phyloP scores from a whole-genome alignment of 2,113 vertebrate genomes.

The Equus quagga region DNA sequence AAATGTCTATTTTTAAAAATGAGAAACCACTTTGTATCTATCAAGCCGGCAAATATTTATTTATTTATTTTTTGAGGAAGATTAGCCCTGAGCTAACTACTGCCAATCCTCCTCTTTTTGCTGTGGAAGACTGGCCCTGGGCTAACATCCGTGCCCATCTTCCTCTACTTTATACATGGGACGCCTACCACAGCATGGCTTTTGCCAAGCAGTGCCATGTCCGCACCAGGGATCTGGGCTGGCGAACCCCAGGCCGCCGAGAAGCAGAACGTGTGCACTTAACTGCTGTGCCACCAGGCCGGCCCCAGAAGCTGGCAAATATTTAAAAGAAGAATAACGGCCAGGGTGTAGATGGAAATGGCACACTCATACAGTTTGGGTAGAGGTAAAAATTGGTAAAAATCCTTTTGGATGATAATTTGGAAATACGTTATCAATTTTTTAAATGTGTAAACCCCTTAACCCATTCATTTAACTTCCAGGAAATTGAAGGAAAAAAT shows the following conservation, averaged over 20 bases:
- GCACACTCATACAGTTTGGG: background rate
- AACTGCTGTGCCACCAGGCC: too few relatives aligned
- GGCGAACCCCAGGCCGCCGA: too few relatives aligned
- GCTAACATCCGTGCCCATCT: too few relatives aligned
- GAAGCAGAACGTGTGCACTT: too few relatives aligned
- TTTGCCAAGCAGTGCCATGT: too few relatives aligned
- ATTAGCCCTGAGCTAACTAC: too few relatives aligned
- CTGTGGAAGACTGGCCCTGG: too few relatives aligned
- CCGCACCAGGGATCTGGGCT: too few relatives aligned
- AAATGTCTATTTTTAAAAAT: background rate
- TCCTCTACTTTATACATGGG: too few relatives aligned
- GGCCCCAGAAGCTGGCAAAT: background rate
- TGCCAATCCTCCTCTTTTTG: too few relatives aligned
- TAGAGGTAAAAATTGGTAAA: slow-evolving; percentile 27
- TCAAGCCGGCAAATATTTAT: background rate
- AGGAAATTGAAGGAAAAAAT: slow-evolving; percentile 1
- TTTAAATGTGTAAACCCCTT: background rate
- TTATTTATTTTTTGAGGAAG: too few relatives aligned
- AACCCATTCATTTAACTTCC: background rate
- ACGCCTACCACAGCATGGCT: too few relatives aligned
- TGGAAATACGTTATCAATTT: background rate
- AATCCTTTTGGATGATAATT: slow-evolving; percentile 31
- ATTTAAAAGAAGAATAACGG: slow-evolving; percentile 32
- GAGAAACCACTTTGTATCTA: background rate
- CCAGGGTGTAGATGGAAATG: background rate